Evolutionary conservation across 2,888 invertebrate genomes (phyloP).

Genomic region (Trichacis sp.): DNA sequence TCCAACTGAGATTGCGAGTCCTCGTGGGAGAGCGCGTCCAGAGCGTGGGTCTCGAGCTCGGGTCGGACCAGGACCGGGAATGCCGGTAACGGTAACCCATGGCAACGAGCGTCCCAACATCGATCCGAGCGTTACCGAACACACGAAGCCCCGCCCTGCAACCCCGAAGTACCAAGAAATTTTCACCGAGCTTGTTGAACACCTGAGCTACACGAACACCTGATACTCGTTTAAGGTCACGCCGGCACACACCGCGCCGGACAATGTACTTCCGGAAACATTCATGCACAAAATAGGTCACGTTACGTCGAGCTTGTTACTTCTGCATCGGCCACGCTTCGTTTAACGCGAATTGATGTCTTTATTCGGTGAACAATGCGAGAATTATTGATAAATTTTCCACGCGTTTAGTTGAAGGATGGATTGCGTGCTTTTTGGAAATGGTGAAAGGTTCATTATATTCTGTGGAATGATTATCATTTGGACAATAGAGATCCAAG

Average conservation of each 20-base stretch:
- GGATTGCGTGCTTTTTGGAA: no score
- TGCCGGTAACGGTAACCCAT: constrained; percentile 68
- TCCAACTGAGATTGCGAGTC: neutral
- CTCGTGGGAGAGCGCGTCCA: constrained; percentile 3
- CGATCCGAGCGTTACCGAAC: constrained; percentile 68
- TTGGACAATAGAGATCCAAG: no score
- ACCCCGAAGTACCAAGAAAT: constrained; percentile 40
- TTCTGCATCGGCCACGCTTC: neutral
- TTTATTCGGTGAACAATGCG: neutral
- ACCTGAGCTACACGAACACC: constrained; percentile 34
- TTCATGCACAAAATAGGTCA: neutral
- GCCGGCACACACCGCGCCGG: constrained; percentile 7
- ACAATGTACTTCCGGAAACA: neutral
- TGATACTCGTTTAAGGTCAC: constrained; percentile 36
- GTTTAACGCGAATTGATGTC: neutral
- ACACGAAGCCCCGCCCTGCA: constrained; percentile 64
- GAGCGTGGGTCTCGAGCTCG: constrained; percentile 38
- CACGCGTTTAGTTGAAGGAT: no score
- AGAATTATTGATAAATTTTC: neutral
- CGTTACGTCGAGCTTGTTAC: neutral
- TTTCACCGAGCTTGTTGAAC: constrained; percentile 33
- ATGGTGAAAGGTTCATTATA: no score
- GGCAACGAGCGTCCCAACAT: constrained; percentile 68
- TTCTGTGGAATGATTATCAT: no score
- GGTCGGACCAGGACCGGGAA: constrained; percentile 58